Base-by-base conservation (phyloP, 92 coral and sea anemone genomes). In the Paramuricea clavata region DNA sequence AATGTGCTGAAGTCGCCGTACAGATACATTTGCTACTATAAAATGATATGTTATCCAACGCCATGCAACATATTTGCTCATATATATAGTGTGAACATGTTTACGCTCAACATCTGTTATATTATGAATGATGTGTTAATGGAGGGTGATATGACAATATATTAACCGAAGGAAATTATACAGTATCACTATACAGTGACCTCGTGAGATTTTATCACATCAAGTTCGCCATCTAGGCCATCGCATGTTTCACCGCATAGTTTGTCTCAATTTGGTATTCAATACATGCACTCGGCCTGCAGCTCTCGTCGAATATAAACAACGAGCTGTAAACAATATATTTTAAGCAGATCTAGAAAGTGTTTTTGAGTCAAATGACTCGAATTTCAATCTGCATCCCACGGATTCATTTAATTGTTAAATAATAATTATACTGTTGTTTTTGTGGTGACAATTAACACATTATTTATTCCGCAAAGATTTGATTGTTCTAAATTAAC, bases 1-100 rank as follows among this genome's bases (percentile, higher is more conserved):
- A 56, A 56, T 56, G 5, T 16, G 64, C 15, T 56, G 64, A 56
- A 17, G 6, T 56, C 26, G 25, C 2, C 3, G 23, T 56, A 25
- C 9, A n/a, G 15, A 16, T 25, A 56, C 36, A 31, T 30, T 65
- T 31, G 72, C 41, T 10, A 28, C 72, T 27, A 16, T 65, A 19
- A n/a, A n/a, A n/a, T n/a, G n/a, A n/a, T n/a, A n/a, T n/a, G n/a
- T n/a, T n/a, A n/a, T n/a, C n/a, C 23, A 60, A 23, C 1, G 19
- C 13, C 33, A 26, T 21, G 12, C 32, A 28, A 28, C 33, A 27
- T 13, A 30, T 28, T 39, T 19, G 0, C 42, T 13, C 28, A 12
- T 65, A 13, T 65, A 65, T 65, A 65, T 65, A 65, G 39, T 28
- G 72, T 19, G 41, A 65, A 65, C 72, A 31, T 65, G 72, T 65